Base-by-base conservation (phyloP, 2,113 vertebrate species). In the Onychostruthus taczanowskii region DNA sequence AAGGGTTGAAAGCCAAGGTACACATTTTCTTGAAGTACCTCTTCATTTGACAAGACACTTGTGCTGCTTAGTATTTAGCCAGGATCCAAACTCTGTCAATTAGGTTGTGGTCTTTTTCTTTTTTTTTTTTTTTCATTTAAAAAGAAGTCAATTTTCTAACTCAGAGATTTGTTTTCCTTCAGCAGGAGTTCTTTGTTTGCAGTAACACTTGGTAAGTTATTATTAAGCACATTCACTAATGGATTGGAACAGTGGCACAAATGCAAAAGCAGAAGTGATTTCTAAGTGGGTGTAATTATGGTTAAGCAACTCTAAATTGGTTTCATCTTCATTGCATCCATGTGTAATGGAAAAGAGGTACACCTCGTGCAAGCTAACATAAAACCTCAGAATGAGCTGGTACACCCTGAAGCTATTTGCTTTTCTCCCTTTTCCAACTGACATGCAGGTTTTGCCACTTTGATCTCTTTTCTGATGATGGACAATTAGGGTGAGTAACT, bases 241-340 rank as follows among this genome's bases (percentile, higher is more conserved):
- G 44, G 28, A 73, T 55, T 55, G 47, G 18, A 76, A 79, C 27
- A 19, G 33, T 52, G 70, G 24, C 33, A 70, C 30, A 82, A 91
- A 93, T 27, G 41, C 47, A 91, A 85, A 87, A 87, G 61, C 39
- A 85, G 39, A 89, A 84, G 53, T 68, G 56, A 96, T 87, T 91
- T 81, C 33, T 74, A 93, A 56, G 52, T 44, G 87, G 11, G 27
- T 87, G 52, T 24, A 81, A 91, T 94, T 87, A 84, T 24, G 16
- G 69, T 39, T 89, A 82, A 84, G 64, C 47, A 81, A 84, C 14
- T 55, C 37, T 70, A 75, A 91, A 85, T 43, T 81, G 23, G 39
- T 72, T 92, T 94, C 35, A 69, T 81, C 52, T 78, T 84, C 28
- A 63, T 30, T 78, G 56, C 66, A 91, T 56, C 30, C 56, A 55